These are phyloP conservation scores for Aeoliscus strigatus DNA, from an alignment of 2,797 vertebrate genomes.

Conservation along the genomic window DNA sequence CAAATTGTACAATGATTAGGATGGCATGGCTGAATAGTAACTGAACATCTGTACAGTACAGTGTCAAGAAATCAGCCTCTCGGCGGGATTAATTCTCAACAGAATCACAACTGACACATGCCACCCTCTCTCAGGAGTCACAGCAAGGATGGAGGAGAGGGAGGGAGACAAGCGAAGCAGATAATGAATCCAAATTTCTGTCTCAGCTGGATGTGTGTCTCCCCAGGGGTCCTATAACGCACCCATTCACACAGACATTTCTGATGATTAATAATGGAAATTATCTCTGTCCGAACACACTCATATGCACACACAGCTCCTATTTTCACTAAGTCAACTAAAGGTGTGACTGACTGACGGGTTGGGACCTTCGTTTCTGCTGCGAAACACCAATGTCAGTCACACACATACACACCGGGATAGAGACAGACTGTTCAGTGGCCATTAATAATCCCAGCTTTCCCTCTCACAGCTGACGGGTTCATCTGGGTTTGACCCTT, in stretches of 20 bases:
- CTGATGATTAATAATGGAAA: conserved; percentile 8
- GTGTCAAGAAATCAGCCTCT: conserved; percentile 23
- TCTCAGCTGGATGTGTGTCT: conserved; percentile 34
- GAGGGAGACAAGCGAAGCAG: conserved; percentile 7
- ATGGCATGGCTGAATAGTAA: conserved; percentile 23
- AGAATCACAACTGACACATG: conserved; percentile 26
- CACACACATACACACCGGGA: conserved; percentile 2
- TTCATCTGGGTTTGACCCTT: conserved; percentile 39
- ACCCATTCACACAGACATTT: background rate
- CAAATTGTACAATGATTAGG: conserved; percentile 6
- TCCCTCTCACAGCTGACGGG: conserved; percentile 39
- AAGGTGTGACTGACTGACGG: conserved; percentile 11
- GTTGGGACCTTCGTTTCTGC: conserved; percentile 4
- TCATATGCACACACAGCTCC: conserved; percentile 2
- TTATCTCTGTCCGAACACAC: background rate
- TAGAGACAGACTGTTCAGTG: conserved; percentile 39
- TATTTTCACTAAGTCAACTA: background rate
- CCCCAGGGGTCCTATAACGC: conserved; percentile 4
- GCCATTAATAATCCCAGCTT: conserved; percentile 36
- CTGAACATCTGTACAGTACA: conserved; percentile 31
- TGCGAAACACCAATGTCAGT: background rate
- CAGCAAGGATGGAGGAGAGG: conserved; percentile 1
- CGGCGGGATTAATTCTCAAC: conserved; percentile 36
- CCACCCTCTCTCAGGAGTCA: background rate
- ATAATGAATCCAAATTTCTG: conserved; percentile 25